These are phyloP conservation scores for Caenorhabditis sulstoni DNA, from an alignment of 2,888 invertebrate species.

Conservation along the genomic window DNA sequence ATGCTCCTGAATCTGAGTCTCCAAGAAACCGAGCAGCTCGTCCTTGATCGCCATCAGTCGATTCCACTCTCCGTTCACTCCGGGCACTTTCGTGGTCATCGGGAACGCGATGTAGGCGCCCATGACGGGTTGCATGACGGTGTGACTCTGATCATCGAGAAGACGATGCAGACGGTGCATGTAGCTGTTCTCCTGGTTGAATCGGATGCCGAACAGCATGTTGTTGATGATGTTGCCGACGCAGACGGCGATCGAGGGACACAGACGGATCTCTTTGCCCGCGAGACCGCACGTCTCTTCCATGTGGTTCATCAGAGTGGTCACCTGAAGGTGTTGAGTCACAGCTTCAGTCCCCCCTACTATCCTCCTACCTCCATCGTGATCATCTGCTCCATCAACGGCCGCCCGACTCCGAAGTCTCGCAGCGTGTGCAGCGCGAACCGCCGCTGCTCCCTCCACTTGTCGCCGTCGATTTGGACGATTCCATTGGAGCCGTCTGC, in stretches of 20 bases:
- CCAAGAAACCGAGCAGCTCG: conserved; percentile 71
- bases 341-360: not conserved
- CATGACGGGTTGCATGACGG: conserved; percentile 76
- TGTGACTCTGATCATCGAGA: conserved; percentile 73
- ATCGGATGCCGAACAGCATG: conserved; percentile 77
- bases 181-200: conserved; percentile 69
- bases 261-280: conserved; percentile 55
- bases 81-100: conserved; percentile 72
- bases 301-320: conserved; percentile 54
- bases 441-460: conserved; percentile 80
- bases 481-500: conserved; percentile 79
- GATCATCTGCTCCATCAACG: conserved; percentile 79
- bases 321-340: conserved; percentile 37
- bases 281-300: conserved; percentile 15
- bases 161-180: conserved; percentile 75
- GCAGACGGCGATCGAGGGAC: conserved; percentile 72
- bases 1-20: conserved; percentile 71
- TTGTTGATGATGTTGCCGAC: conserved; percentile 80
- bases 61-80: conserved; percentile 75
- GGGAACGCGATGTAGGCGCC: conserved; percentile 76
- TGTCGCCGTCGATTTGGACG: conserved; percentile 79
- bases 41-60: conserved; percentile 70
- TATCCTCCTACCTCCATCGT: conserved; percentile 62
- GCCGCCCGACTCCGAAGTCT: conserved; percentile 79
- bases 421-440: conserved; percentile 74